Percentiles rank a stretch among this genome's conserved stretches.
phyloP scores from a whole-genome alignment of 2,113 vertebrate species.

The Tupaia tana region DNA sequence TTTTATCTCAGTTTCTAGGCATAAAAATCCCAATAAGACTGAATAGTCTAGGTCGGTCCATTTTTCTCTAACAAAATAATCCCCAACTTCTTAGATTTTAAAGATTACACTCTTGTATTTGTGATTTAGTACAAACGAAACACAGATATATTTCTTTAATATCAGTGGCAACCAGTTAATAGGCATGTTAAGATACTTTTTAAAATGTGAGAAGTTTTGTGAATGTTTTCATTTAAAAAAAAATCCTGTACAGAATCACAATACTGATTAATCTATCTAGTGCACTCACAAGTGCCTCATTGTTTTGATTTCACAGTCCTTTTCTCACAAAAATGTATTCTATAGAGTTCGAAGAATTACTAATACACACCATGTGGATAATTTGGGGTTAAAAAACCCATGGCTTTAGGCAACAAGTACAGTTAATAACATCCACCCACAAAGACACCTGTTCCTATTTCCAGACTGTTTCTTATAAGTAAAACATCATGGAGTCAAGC shows the following conservation, averaged over 20 bases:
- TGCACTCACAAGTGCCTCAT: background rate
- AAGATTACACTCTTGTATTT: slow-evolving; percentile 46
- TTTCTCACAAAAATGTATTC: slow-evolving; percentile 53
- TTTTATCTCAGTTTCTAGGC: background rate
- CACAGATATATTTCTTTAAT: slow-evolving; percentile 54
- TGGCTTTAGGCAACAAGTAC: slow-evolving; percentile 69
- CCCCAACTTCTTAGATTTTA: slow-evolving; percentile 65
- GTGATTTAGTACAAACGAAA: slow-evolving; percentile 66
- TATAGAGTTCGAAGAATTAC: background rate
- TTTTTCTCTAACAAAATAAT: slow-evolving; percentile 72
- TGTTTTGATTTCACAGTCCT: slow-evolving; percentile 48
- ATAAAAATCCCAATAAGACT: slow-evolving; percentile 33
- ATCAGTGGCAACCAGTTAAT: slow-evolving; percentile 52
- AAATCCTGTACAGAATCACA: slow-evolving; percentile 61
- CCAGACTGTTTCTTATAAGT: slow-evolving; percentile 57
- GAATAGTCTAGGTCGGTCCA: slow-evolving; percentile 58
- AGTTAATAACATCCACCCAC: slow-evolving; percentile 53
- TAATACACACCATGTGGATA: background rate
- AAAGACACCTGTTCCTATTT: slow-evolving; percentile 34
- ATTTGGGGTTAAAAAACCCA: slow-evolving; percentile 72
- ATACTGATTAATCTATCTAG: slow-evolving; percentile 62
- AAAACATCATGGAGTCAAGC: slow-evolving; percentile 58
- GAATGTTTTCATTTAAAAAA: slow-evolving; percentile 53
- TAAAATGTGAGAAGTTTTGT: slow-evolving; percentile 50
- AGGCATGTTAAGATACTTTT: slow-evolving; percentile 64